Conservation (phyloP, 1,140 invertebrate genomes). For the Neodiprion fabricii region DNA sequence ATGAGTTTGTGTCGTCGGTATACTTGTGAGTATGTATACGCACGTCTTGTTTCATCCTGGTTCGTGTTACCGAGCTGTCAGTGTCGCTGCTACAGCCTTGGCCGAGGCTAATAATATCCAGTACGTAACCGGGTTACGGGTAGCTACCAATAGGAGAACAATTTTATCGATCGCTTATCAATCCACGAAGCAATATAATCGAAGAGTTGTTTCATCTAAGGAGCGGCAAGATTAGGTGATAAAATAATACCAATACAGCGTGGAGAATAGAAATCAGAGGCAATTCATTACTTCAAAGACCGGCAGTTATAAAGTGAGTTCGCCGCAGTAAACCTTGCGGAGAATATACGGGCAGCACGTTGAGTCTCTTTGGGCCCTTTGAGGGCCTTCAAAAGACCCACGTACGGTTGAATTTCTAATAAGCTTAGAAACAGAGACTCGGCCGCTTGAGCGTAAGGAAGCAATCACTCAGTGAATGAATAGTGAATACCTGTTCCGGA, state of each 20-base stretch:
- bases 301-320: no score
- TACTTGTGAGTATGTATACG: neutral
- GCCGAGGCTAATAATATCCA: slow-evolving; percentile 4
- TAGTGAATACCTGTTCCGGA: slow-evolving; percentile 1
- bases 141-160: neutral
- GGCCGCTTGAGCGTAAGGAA: neutral
- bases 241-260: no score
- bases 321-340: no score
- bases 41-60: neutral
- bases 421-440: neutral
- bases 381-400: neutral
- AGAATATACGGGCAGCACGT: neutral
- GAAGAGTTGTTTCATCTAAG: neutral
- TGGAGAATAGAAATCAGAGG: no score
- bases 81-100: slow-evolving; percentile 1
- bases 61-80: neutral
- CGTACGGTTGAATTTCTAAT: neutral
- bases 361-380: neutral
- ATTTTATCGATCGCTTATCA: neutral
- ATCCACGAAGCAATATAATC: neutral
- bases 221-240: neutral
- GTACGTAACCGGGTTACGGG: neutral
- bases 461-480: slow-evolving; percentile 3
- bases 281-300: no score
- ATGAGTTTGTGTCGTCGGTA: neutral